A percentile compares a stretch with the other conserved stretches of the same genome.
Conservation (phyloP, 1,140 invertebrate genomes). For the Hypsibius dujardini region DNA sequence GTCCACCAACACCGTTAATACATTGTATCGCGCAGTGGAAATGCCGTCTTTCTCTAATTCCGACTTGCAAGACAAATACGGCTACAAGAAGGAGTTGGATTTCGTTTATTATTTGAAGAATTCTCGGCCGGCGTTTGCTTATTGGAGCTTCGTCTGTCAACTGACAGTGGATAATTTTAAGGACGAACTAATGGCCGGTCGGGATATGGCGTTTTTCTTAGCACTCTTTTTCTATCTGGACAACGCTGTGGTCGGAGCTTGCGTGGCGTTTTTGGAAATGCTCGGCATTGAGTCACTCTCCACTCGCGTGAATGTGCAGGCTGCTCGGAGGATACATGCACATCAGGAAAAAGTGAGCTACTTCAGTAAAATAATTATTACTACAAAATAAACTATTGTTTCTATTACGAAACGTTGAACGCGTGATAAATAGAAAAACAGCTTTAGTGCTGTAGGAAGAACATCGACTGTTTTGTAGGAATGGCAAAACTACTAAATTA, state of each 20-base stretch:
- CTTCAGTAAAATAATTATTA: not conserved
- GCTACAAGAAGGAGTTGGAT: conserved; percentile 14
- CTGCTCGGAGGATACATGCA: not conserved
- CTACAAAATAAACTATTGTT: not conserved
- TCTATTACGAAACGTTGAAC: not conserved
- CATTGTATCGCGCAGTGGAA: not conserved
- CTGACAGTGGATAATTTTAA: not conserved
- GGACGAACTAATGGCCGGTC: not conserved
- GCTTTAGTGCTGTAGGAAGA: not conserved
- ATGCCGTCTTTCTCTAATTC: not conserved
- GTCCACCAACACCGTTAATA: conserved; percentile 1
- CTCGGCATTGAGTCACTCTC: not conserved
- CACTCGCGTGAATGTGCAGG: not conserved
- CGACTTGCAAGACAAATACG: not conserved
- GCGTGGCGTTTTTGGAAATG: conserved; percentile 8
- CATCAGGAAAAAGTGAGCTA: not conserved
- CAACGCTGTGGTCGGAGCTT: not conserved
- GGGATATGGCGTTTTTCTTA: conserved; percentile 14
- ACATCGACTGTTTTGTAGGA: not conserved
- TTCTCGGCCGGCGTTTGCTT: not conserved
- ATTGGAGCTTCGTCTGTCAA: not conserved
- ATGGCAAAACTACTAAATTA: not conserved
- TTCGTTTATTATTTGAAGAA: conserved; percentile 15
- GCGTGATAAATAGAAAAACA: not conserved
- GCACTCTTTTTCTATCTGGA: not conserved